phyloP scores from a whole-genome alignment of 1,140 invertebrate genomes.

The Scaptodrosophila lebanonensis region DNA sequence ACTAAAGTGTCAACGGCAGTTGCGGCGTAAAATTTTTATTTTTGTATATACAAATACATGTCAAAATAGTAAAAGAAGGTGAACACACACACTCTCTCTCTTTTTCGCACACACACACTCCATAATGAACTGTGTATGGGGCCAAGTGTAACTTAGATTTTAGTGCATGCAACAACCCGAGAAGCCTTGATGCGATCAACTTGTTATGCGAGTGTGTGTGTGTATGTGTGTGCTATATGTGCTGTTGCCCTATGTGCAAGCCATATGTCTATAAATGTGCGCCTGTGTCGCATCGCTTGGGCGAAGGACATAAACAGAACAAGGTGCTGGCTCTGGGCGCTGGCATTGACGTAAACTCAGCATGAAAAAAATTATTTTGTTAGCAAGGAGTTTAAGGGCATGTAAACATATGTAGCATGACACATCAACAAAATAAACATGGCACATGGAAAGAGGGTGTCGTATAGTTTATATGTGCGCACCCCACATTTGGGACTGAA shows the following conservation, averaged over 20 bases:
- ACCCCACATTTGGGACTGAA: too few relatives aligned
- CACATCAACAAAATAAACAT: slow-evolving; percentile 31
- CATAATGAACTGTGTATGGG: not conserved
- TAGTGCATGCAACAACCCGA: slow-evolving; percentile 5
- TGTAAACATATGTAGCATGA: slow-evolving; percentile 55
- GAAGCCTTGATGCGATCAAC: slow-evolving; percentile 39
- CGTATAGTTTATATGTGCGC: too few relatives aligned
- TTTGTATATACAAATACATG: slow-evolving; percentile 35
- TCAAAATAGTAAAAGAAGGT: slow-evolving; percentile 32
- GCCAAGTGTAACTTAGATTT: slow-evolving; percentile 35
- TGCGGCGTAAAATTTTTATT: slow-evolving; percentile 31
- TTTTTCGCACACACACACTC: too few relatives aligned
- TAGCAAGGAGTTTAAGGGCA: slow-evolving; percentile 46
- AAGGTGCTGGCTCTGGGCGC: slow-evolving; percentile 31
- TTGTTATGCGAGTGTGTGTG: slow-evolving; percentile 21
- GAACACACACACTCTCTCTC: slow-evolving; percentile 4
- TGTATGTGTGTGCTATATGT: slow-evolving; percentile 16
- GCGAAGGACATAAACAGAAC: slow-evolving; percentile 48
- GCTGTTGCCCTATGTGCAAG: too few relatives aligned
- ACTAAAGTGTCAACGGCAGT: slow-evolving; percentile 32
- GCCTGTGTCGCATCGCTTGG: slow-evolving; percentile 2
- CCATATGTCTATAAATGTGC: too few relatives aligned
- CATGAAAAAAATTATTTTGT: slow-evolving; percentile 50
- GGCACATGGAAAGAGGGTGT: too few relatives aligned
- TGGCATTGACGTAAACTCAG: slow-evolving; percentile 46